Percentiles rank a stretch among this genome's conserved stretches.
phyloP scores from a whole-genome alignment of 2,113 vertebrate species.

The Noturus placidus region DNA sequence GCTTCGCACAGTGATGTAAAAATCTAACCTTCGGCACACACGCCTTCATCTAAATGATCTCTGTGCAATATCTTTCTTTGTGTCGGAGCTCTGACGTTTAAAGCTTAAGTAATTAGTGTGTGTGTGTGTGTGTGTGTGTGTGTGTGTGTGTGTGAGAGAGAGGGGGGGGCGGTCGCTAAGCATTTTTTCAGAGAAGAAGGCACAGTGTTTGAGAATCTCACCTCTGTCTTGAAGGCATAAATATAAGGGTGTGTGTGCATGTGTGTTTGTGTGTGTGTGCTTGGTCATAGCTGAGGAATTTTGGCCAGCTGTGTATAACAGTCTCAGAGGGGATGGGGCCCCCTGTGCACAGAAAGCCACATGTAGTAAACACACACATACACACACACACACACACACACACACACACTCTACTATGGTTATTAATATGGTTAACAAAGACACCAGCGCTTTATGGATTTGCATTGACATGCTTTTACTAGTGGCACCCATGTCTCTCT shows the following conservation, averaged over 20 bases:
- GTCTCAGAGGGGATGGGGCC: conserved; percentile 62
- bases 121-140: conserved; percentile 25
- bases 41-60: neutral
- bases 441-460: neutral
- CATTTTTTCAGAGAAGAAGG: conserved; percentile 62
- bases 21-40: neutral
- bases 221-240: conserved; percentile 66
- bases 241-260: conserved; percentile 57
- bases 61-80: neutral
- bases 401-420: neutral
- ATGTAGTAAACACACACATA: neutral
- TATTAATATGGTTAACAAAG: neutral
- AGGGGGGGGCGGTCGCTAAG: too few species aligned
- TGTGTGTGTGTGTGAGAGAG: neutral
- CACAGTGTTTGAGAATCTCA: conserved; percentile 71
- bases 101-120: neutral
- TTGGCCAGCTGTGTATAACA: conserved; percentile 72
- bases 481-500: neutral
- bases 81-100: neutral
- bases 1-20: neutral
- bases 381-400: neutral
- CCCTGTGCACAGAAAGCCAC: conserved; percentile 35
- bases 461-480: neutral
- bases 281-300: conserved; percentile 67
- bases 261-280: conserved; percentile 37